Evolutionary conservation across 2,888 invertebrate species (phyloP).

Genomic region (Eledone cirrhosa): DNA sequence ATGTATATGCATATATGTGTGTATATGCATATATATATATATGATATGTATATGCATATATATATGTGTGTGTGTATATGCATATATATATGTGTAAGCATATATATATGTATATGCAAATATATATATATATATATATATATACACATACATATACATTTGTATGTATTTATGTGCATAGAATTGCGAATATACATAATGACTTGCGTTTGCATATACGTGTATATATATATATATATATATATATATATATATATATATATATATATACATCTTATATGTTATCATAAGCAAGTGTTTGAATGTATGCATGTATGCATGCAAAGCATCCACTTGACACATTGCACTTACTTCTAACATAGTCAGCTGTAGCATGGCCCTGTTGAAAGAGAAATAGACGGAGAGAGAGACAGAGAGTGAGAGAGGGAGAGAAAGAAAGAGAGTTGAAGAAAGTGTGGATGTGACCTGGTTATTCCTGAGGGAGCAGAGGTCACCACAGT

Average conservation of each 20-base stretch:
- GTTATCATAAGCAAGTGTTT: background rate
- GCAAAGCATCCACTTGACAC: background rate
- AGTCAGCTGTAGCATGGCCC: no score
- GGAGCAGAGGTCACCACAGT: no score
- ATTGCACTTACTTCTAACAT: no score
- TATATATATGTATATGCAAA: background rate
- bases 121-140: background rate
- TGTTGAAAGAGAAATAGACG: no score
- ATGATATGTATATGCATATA: background rate
- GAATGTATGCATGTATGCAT: background rate
- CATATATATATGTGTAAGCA: no score
- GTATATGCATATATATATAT: no score
- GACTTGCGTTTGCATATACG: background rate
- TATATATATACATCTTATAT: background rate
- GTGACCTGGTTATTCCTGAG: no score
- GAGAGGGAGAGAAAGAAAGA: no score
- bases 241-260: background rate
- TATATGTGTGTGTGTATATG: background rate
- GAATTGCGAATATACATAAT: background rate
- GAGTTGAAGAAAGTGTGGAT: no score
- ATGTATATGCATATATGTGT: no score
- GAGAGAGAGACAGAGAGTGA: no score
- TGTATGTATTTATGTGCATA: background rate
- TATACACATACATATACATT: background rate
- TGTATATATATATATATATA: background rate